Evolutionary conservation across 2,797 vertebrate species (phyloP).

Genomic region (Valencia hispanica): DNA sequence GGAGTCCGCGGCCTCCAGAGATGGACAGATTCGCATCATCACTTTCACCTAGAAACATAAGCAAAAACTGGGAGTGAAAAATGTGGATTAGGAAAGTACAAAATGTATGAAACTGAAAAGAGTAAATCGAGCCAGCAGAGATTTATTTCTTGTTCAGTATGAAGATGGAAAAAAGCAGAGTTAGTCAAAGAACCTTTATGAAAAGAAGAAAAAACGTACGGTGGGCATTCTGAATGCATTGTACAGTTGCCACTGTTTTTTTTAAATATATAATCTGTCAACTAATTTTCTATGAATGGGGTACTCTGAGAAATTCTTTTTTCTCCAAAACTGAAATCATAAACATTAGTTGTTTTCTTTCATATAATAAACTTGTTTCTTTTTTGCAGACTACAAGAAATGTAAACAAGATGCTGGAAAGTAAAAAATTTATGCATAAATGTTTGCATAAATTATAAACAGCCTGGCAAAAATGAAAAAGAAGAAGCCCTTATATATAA

Average conservation of each 20-base stretch:
- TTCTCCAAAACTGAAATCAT: background rate
- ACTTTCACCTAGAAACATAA: constrained; percentile 89
- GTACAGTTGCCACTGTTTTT: background rate
- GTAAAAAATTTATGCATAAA: background rate
- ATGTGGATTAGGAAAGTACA: constrained; percentile 23
- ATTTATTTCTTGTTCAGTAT: constrained; percentile 9
- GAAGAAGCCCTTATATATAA: too few relatives aligned
- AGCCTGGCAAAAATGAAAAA: background rate
- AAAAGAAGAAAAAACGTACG: background rate
- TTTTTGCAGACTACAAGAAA: background rate
- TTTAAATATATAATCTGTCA: too few relatives aligned
- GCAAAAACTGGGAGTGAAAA: background rate
- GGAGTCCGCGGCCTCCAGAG: constrained; percentile 84
- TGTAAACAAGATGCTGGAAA: background rate
- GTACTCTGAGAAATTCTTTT: background rate
- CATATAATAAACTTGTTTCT: background rate
- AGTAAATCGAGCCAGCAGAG: constrained; percentile 8
- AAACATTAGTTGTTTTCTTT: background rate
- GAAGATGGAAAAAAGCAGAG: constrained; percentile 5
- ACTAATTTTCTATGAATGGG: background rate
- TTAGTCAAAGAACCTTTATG: background rate
- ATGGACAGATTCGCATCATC: constrained; percentile 95
- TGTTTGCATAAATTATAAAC: too few relatives aligned
- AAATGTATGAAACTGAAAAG: constrained; percentile 1
- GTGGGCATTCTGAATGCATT: constrained; percentile 2